Percentiles rank a stretch among this genome's conserved stretches.
phyloP scores from a whole-genome alignment of 2,888 invertebrate genomes.

The Aelia acuminata region DNA sequence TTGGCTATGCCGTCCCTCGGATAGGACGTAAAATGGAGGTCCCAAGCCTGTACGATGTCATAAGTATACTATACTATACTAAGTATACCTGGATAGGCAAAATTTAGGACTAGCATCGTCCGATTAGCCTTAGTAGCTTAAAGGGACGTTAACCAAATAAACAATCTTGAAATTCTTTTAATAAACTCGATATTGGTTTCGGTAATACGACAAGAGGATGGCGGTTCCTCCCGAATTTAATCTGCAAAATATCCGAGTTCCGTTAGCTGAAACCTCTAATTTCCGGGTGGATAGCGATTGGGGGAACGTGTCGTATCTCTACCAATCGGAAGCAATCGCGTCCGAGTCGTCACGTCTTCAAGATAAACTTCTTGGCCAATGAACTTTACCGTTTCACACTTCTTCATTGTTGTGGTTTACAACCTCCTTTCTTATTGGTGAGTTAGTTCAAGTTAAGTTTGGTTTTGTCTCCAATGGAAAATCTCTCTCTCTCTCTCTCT shows the following conservation, averaged over 20 bases:
- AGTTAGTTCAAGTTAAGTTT: not conserved
- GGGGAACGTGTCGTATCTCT: conserved; percentile 2
- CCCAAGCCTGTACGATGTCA: too few relatives aligned
- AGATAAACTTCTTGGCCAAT: conserved; percentile 21
- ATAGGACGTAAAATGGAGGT: too few relatives aligned
- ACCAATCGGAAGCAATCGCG: conserved; percentile 9
- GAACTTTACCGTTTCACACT: conserved; percentile 20
- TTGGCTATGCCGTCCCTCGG: too few relatives aligned
- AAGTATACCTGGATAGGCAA: too few relatives aligned
- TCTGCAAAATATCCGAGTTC: not conserved
- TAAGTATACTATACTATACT: too few relatives aligned
- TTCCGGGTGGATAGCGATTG: not conserved
- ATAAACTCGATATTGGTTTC: not conserved
- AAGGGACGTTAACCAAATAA: too few relatives aligned
- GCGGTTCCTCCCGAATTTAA: not conserved
- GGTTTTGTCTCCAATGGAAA: too few relatives aligned
- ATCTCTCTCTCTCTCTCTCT: too few relatives aligned
- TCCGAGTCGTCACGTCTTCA: not conserved
- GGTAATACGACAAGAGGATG: not conserved
- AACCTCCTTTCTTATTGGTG: not conserved
- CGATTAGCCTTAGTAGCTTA: too few relatives aligned
- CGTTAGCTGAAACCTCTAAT: conserved; percentile 1
- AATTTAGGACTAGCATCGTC: too few relatives aligned
- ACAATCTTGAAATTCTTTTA: too few relatives aligned
- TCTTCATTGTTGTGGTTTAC: not conserved